Evolutionary conservation across 2,797 vertebrate genomes (phyloP), one percentile per base, ranked within the genome.

Genomic region (Echeneis naucrates): DNA sequence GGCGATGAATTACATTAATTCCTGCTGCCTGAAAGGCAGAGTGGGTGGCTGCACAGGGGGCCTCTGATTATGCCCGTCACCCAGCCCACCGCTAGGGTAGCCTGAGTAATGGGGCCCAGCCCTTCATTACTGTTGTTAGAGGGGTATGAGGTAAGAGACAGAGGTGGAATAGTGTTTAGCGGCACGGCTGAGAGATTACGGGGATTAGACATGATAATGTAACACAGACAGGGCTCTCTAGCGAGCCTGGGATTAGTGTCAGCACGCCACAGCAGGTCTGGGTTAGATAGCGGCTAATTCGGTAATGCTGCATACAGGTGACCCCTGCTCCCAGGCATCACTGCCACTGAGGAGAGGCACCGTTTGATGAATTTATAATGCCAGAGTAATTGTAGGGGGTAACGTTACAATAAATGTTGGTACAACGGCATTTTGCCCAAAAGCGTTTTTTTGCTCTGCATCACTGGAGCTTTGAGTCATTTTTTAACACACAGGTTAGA

Each of bases 281-380:
- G 86, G 93, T 94, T 94, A 94, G 94, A 95, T 95, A 95, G 93
- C 77, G 64, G 89, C 87, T 94, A 93, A 95, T 94, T 92, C 94
- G 83, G 75, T 92, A 93, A 93, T 92, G 92, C 90, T 80, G 87
- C 89, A 73, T 89, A 92, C 92, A 93, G 93, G 91, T 95, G 93
- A 95, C 93, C 92, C 78, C 84, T 80, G 79, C 87, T 92, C 84
- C 75, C 70, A 89, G 88, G 66, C 90, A 80, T 91, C 87, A 87
- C 63, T 70, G 77, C 75, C n/a, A 63, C 81, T 90, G 80, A 89
- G 64, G 82, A 74, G 63, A 85, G 84, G 64, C 62, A 53, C 79
- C 44, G 75, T 88, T 87, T 89, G 89, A 89, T 87, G 80, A 86
- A 86, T 92, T 80, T 73, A 82, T 83, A 87, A 88, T 86, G 89